phyloP scores from a whole-genome alignment of 2,888 invertebrate species.

The Steinernema hermaphroditum region DNA sequence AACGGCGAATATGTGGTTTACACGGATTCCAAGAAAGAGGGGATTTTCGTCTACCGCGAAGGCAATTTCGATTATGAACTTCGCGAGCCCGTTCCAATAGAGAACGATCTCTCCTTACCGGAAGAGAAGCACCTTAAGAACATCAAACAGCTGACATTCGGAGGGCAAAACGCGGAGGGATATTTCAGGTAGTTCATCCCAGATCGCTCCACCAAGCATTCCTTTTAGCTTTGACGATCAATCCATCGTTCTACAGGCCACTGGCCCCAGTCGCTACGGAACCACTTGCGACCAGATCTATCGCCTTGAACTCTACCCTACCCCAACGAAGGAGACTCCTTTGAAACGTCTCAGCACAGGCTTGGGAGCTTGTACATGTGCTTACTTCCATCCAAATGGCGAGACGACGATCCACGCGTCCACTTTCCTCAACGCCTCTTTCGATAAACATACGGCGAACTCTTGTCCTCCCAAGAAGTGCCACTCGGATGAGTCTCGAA shows the following conservation, averaged over 20 bases:
- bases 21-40: neutral
- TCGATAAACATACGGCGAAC: constrained; percentile 1
- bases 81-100: neutral
- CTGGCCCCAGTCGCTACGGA: constrained; percentile 41
- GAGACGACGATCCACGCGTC: constrained; percentile 42
- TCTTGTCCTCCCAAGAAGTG: constrained; percentile 45
- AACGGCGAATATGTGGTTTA: neutral
- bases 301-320: constrained; percentile 27
- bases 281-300: constrained; percentile 47
- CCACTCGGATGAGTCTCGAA: constrained; percentile 38
- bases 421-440: constrained; percentile 40
- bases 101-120: constrained; percentile 31
- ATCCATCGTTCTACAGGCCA: constrained; percentile 46
- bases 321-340: constrained; percentile 7
- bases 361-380: constrained; percentile 45
- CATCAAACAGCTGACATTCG: constrained; percentile 48
- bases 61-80: neutral
- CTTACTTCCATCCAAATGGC: constrained; percentile 47
- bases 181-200: constrained; percentile 31
- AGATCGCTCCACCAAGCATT: neutral
- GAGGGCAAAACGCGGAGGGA: constrained; percentile 50
- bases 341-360: constrained; percentile 45
- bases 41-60: neutral
- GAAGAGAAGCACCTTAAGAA: constrained; percentile 44
- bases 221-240: constrained; percentile 42